Evolutionary conservation across 2,113 vertebrate genomes (phyloP).

Genomic region (Paracanthobrama guichenoti): DNA sequence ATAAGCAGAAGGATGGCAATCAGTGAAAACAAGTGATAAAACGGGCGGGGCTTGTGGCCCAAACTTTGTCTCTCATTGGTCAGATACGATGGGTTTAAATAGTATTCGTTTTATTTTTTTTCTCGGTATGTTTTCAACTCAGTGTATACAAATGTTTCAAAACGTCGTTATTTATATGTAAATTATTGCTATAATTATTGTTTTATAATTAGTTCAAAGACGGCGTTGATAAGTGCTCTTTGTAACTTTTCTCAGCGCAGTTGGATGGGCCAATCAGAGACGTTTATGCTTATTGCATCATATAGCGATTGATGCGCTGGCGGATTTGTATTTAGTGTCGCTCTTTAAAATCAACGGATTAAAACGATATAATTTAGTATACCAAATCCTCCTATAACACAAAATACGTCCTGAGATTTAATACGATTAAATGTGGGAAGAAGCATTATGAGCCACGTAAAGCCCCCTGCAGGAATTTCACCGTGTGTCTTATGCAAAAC

Average conservation of each 20-base stretch:
- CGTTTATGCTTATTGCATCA: background rate
- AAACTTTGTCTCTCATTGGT: background rate
- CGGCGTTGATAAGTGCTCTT: background rate
- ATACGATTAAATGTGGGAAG: background rate
- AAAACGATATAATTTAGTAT: background rate
- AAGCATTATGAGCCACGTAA: background rate
- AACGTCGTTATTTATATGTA: background rate
- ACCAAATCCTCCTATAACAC: background rate
- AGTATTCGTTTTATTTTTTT: background rate
- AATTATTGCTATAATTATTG: no score
- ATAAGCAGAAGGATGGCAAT: background rate
- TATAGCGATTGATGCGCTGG: background rate
- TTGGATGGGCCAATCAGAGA: background rate
- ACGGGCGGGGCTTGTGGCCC: background rate
- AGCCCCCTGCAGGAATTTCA: conserved; percentile 11
- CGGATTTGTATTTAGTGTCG: background rate
- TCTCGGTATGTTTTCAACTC: background rate
- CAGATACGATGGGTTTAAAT: background rate
- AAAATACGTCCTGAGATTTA: background rate
- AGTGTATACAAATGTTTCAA: background rate
- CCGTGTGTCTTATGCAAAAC: fast-evolving
- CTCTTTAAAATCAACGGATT: background rate
- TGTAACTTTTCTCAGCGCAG: background rate
- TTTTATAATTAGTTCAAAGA: background rate
- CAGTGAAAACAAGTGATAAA: fast-evolving